Conservation (phyloP, 92 coral and sea anemone species). For the Porites cylindrica region DNA sequence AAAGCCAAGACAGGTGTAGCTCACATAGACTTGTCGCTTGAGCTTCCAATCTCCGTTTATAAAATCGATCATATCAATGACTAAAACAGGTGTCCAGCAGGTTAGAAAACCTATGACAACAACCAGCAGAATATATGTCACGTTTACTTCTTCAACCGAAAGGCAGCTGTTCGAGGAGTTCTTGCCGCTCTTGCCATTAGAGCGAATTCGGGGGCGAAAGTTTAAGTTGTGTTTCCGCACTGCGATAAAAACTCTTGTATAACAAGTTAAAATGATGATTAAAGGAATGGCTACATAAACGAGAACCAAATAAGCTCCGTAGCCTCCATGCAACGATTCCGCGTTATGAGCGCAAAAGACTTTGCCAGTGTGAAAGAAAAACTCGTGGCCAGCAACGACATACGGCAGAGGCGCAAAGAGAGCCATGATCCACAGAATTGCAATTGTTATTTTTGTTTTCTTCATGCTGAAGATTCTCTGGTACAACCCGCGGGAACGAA, state of each 20-base stretch:
- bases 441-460: slow-evolving; percentile 72
- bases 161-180: slow-evolving; percentile 8
- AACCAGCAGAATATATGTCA: slow-evolving; percentile 62
- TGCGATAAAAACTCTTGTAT: slow-evolving; percentile 59
- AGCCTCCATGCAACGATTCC: slow-evolving; percentile 59
- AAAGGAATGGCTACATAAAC: slow-evolving; percentile 71
- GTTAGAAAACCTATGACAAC: slow-evolving; percentile 73
- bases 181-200: background rate
- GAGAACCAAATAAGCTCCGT: slow-evolving; percentile 73
- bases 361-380: slow-evolving; percentile 76
- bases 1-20: slow-evolving; percentile 71
- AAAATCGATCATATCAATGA: slow-evolving; percentile 74
- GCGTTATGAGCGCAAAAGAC: slow-evolving; percentile 72
- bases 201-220: background rate
- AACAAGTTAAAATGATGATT: slow-evolving; percentile 59
- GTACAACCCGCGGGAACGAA: slow-evolving; percentile 63
- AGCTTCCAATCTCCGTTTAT: slow-evolving; percentile 72
- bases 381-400: slow-evolving; percentile 57
- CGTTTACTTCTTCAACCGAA: slow-evolving; percentile 71
- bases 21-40: slow-evolving; percentile 64
- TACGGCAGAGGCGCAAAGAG: slow-evolving; percentile 77
- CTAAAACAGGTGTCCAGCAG: slow-evolving; percentile 77
- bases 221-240: slow-evolving; percentile 66
- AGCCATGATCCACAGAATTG: slow-evolving; percentile 70
- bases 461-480: slow-evolving; percentile 63